These are phyloP conservation scores for Chlorodrepanis virens DNA, from an alignment of 2,113 vertebrate species.

Conservation along the genomic window DNA sequence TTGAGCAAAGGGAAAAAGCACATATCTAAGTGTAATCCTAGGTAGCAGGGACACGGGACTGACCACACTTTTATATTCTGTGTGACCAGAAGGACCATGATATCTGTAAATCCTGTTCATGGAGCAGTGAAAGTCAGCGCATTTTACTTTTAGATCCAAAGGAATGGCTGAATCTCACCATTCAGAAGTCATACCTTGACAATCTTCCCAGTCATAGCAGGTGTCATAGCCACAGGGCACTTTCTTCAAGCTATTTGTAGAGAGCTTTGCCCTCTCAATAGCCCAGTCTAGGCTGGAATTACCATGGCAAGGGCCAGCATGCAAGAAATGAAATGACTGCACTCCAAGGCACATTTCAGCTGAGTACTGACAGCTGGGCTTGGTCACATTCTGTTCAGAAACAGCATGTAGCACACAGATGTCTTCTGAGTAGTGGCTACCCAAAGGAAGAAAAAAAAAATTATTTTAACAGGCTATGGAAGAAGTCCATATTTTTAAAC, in stretches of 20 bases:
- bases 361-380: slow-evolving; percentile 80
- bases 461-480: not conserved
- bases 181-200: slow-evolving; percentile 74
- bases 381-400: slow-evolving; percentile 65
- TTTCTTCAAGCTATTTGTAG: slow-evolving; percentile 76
- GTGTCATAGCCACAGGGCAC: slow-evolving; percentile 80
- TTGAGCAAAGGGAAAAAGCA: not conserved
- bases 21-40: not conserved
- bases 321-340: slow-evolving; percentile 77
- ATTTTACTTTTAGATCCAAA: not conserved
- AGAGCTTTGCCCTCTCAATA: slow-evolving; percentile 78
- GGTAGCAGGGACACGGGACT: not conserved
- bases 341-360: slow-evolving; percentile 80
- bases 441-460: not conserved
- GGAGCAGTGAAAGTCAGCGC: not conserved
- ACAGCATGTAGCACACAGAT: slow-evolving; percentile 79
- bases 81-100: not conserved
- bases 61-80: not conserved
- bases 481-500: not conserved
- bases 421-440: slow-evolving; percentile 73
- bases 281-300: slow-evolving; percentile 74
- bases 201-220: slow-evolving; percentile 92
- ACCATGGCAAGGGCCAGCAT: slow-evolving; percentile 67
- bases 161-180: not conserved
- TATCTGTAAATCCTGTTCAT: not conserved